Percentiles rank a stretch among this genome's conserved stretches.
These are phyloP conservation scores for Ectemnius cavifrons DNA, from an alignment of 2,888 invertebrate species.

Conservation along the genomic window DNA sequence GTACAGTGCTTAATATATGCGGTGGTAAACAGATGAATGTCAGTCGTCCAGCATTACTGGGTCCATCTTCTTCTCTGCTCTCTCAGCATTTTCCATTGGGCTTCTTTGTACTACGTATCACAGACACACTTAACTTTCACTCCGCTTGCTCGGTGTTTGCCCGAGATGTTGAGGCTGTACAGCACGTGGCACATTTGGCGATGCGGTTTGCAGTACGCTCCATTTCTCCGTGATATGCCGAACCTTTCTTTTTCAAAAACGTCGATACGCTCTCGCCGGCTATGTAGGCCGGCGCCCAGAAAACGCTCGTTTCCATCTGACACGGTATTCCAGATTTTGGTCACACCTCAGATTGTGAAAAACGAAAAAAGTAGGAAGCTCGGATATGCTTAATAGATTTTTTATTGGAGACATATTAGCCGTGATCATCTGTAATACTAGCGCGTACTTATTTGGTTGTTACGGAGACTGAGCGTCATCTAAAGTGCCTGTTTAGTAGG, in stretches of 20 bases:
- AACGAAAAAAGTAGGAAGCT: too few relatives aligned
- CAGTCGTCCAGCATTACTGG: too few relatives aligned
- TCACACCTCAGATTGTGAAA: too few relatives aligned
- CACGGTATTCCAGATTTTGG: too few relatives aligned
- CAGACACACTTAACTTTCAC: constrained; percentile 35
- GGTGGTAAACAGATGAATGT: neutral
- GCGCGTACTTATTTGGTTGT: neutral
- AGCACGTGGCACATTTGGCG: constrained; percentile 6
- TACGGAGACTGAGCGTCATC: neutral
- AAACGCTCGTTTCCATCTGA: too few relatives aligned
- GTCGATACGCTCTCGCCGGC: constrained; percentile 10
- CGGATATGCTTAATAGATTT: neutral
- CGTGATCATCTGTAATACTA: neutral
- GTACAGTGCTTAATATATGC: neutral
- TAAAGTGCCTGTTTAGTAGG: neutral
- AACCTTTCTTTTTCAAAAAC: constrained; percentile 22
- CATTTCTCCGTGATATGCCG: constrained; percentile 23
- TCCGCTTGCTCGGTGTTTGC: constrained; percentile 11
- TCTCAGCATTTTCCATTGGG: neutral
- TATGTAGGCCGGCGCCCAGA: too few relatives aligned
- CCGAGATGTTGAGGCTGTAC: constrained; percentile 2
- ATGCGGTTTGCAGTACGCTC: constrained; percentile 23
- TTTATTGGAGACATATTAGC: neutral
- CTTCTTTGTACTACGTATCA: neutral
- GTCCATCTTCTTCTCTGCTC: neutral